A percentile compares a stretch with the other conserved stretches of the same genome.
phyloP scores from a whole-genome alignment of 1,140 invertebrate genomes.

The Epicauta chinensis region DNA sequence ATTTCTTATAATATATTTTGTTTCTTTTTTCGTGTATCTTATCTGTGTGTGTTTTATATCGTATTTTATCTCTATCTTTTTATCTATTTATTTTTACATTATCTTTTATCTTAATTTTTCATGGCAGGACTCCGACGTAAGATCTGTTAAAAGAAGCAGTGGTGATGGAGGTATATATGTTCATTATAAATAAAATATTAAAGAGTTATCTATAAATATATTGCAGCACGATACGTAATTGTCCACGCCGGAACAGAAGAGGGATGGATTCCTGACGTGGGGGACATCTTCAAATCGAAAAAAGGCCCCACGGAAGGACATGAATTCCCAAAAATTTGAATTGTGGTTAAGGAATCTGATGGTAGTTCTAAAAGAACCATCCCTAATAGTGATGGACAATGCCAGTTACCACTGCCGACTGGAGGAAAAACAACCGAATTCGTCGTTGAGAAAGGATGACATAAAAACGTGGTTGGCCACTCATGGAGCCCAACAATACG shows the following conservation, averaged over 20 bases:
- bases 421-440: background rate
- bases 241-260: background rate
- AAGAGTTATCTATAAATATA: background rate
- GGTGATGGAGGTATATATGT: background rate
- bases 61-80: too few species aligned
- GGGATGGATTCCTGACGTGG: background rate
- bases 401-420: background rate
- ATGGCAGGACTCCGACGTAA: background rate
- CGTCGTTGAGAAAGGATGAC: background rate
- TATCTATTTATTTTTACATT: too few species aligned
- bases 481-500: too few species aligned
- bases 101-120: too few species aligned
- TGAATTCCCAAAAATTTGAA: background rate
- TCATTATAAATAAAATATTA: background rate
- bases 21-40: too few species aligned
- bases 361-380: too few species aligned
- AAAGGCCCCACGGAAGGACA: background rate
- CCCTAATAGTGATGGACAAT: too few species aligned
- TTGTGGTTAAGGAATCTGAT: too few species aligned
- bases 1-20: too few species aligned
- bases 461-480: too few species aligned
- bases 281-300: background rate
- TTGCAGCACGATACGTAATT: background rate
- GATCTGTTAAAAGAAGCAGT: background rate
- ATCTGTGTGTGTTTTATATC: too few species aligned